Evolutionary conservation across 2,113 vertebrate genomes (phyloP), one percentile per base, ranked within the genome.

Genomic region (Actinemys pallida): DNA sequence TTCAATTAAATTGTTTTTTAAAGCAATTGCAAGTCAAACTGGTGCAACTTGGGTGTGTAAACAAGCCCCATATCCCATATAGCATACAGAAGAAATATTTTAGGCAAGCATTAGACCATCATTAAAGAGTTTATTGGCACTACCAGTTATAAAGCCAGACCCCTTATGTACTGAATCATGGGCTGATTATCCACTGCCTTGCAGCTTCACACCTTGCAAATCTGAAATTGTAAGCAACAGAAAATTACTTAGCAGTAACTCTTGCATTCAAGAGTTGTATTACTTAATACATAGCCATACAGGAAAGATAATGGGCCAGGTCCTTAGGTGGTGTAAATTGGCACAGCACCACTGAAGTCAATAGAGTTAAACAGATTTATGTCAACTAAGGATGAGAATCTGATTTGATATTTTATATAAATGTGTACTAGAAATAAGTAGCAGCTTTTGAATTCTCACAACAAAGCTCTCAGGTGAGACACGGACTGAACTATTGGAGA

Each of bases 271-370:
- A 12, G 20, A 78, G 35, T n/a, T 39, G 35, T 29, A 90, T 62
- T 78, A 6, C 17, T 31, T n/a, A 86, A 50, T 7, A 10, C 6
- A 5, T 1, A 79, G 42, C 27, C 25, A n/a, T 4, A 54, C 0
- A 25, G 39, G 17, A 84, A 35, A 62, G 54, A 86, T 39, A 57
- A 16, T 80, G 27, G 79, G 24, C 2, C 50, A 83, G 49, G 92
- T 35, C 3, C 22, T 62, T 83, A 81, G 19, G n/a, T 78, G 80
- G 24, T 62, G 10, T 52, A 89, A 85, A 92, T 31, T 47, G 69
- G 20, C 65, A 72, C 6, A 42, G 76, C 65, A 4, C 22, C 78
- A n/a, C 14, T 69, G 65, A 72, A n/a, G 35, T 69, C 35, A 39
- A 54, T 12, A 84, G 72, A 57, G 31, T 78, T 52, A 52, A 16